Percentiles rank a stretch among this genome's conserved stretches.
These are phyloP conservation scores for Scytalopus superciliaris DNA, from an alignment of 2,113 vertebrate genomes.

Conservation along the genomic window DNA sequence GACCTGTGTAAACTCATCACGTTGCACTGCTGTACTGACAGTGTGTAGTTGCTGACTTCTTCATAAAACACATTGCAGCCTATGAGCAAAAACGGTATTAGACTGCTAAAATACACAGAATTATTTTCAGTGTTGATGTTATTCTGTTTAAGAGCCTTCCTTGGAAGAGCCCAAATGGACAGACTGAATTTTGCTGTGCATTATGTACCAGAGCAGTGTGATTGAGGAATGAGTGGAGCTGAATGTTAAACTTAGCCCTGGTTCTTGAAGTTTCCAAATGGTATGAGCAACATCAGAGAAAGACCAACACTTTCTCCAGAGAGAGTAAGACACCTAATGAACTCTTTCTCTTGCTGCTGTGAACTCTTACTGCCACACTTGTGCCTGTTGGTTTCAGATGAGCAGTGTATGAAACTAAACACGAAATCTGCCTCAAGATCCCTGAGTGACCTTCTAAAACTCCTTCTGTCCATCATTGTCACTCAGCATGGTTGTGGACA, in stretches of 20 bases:
- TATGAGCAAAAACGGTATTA: fast-evolving
- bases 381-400: not conserved
- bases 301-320: not conserved
- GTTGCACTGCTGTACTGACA: fast-evolving
- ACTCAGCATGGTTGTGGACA: not conserved
- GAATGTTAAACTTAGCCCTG: not conserved
- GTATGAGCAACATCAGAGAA: not conserved
- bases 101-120: not conserved
- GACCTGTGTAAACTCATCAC: fast-evolving
- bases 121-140: not conserved
- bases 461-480: not conserved
- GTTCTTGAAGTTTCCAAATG: not conserved
- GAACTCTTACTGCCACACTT: not conserved
- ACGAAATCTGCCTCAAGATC: not conserved
- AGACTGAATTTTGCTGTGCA: not conserved
- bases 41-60: not conserved
- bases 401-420: not conserved
- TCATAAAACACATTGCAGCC: not conserved
- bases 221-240: not conserved
- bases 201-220: not conserved
- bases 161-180: not conserved
- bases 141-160: not conserved
- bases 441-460: not conserved
- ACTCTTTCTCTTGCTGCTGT: not conserved
- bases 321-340: not conserved